Base-by-base conservation (phyloP, 1,140 invertebrate genomes). In the Pomacea maculata region DNA sequence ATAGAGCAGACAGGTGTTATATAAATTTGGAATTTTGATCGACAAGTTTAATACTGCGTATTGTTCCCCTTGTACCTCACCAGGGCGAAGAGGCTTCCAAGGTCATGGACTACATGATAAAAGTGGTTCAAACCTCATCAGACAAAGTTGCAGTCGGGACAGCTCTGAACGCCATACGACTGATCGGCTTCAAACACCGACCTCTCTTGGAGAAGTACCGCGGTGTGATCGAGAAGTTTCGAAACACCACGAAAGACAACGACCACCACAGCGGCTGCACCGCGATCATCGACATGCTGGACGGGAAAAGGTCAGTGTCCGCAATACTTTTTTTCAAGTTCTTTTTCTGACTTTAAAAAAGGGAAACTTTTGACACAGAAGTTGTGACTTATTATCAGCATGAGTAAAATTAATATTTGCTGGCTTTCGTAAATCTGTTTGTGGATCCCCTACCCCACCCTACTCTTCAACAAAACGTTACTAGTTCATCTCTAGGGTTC, bases 261-360 rank as follows among this genome's bases (percentile, higher is more conserved):
- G 29, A 54, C 45, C 61, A 65, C 34, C 68, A 45, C 4, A 17
- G 25, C 14, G 10, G 73, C n/a, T 79, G 63, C 14, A n/a, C 52
- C 12, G 15, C 75, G 17, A 65, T 84, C 45, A 15, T 87, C 8
- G 82, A 87, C 71, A 79, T 82, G 57, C 75, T 87, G 71, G 86
- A 87, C 61, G 86, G 86, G 34, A 83, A 81, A 64, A 87, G 82
- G 86, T 87, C 57, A 11, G 57, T 6, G 57, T 17, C 9, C 57
- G 9, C 57, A 61, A 45, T 45, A 25, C 25, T 45, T 45, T 45
- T 45, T 45, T 45, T 45, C 34, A 45, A 45, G 34, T 45, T 45
- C 34, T 45, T 45, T 45, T 45, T 45, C 34, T 45, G 6, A 4
- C 34, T 2, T 45, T 45, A 45, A 45, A 45, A 45, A 45, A 2